Evolutionary conservation across 2,113 vertebrate genomes (phyloP), one percentile per base, ranked within the genome.

Genomic region (Cyprinodon tularosa): DNA sequence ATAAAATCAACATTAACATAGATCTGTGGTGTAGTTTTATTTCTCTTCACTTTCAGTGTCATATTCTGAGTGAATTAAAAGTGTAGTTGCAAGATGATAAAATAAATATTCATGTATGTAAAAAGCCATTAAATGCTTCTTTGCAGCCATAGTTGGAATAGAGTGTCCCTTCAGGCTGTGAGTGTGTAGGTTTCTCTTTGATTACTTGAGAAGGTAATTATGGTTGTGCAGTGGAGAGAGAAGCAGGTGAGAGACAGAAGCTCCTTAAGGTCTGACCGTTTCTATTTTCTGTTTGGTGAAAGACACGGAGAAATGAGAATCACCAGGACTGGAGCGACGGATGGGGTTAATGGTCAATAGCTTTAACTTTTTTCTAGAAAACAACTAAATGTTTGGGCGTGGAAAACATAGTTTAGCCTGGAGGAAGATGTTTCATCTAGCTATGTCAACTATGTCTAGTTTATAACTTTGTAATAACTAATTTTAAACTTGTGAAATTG

Each of bases 161-260:
- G 22, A 70, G 14, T 7, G 38, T 72, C 40, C 63, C n/a, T 50
- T 66, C 36, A 37, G 63, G 64, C 50, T 3, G 17, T 12, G 38
- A 48, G 60, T 38, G 53, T 1, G 29, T n/a, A n/a, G 47, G 47
- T 74, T 50, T 66, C 22, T 70, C 60, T 74, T 14, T 82, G 84
- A 86, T 86, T 72, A 72, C 78, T 65, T 63, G 63, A 75, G n/a
- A 29, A 72, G 69, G 62, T 84, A 74, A 84, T 81, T 79, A 71
- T 13, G 15, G 12, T 3, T 70, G 72, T 71, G 72, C 77, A 68
- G 77, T 20, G 63, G 64, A 80, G 73, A 79, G 76, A 80, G 78
- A 82, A 69, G 57, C 71, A 61, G 68, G 65, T 45, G 65, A 81
- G 65, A 62, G 65, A 64, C 66, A 22, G 78, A 76, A 67, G 68